Evolutionary conservation across 2,888 invertebrate species (phyloP).

Genomic region (Meganola albula): DNA sequence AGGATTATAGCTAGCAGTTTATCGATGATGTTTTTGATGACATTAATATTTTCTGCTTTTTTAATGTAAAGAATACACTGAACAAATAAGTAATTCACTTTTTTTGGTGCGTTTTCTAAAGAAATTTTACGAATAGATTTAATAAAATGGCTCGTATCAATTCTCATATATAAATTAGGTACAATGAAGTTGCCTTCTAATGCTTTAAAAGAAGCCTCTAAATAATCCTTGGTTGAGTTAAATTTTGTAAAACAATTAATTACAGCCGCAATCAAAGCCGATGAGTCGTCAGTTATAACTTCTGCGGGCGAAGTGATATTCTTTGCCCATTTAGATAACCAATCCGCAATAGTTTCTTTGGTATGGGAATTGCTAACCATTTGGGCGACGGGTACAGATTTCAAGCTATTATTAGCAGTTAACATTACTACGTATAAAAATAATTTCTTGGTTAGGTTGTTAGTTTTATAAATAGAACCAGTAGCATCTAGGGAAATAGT

Average conservation of each 20-base stretch:
- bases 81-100: slow-evolving; percentile 12
- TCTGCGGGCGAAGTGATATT: slow-evolving; percentile 9
- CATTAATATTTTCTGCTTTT: slow-evolving; percentile 11
- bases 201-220: slow-evolving; percentile 4
- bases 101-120: slow-evolving; percentile 12
- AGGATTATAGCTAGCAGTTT: slow-evolving; percentile 11
- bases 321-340: slow-evolving; percentile 10
- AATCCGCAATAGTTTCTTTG: slow-evolving; percentile 14
- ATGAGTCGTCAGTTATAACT: slow-evolving; percentile 5
- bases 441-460: slow-evolving; percentile 8
- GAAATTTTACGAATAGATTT: slow-evolving; percentile 14
- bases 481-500: slow-evolving; percentile 16
- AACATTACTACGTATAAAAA: slow-evolving; percentile 16
- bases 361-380: slow-evolving; percentile 16
- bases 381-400: slow-evolving; percentile 11
- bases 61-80: slow-evolving; percentile 14
- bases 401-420: slow-evolving; percentile 11
- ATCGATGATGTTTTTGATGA: slow-evolving; percentile 12
- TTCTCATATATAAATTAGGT: slow-evolving; percentile 15
- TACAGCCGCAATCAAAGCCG: slow-evolving; percentile 2
- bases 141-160: slow-evolving; percentile 13
- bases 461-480: slow-evolving; percentile 10
- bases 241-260: slow-evolving; percentile 1
- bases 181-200: slow-evolving; percentile 8
- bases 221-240: slow-evolving; percentile 3